Conservation (phyloP, 2,888 invertebrate species). For the Leptopilina syphax region DNA sequence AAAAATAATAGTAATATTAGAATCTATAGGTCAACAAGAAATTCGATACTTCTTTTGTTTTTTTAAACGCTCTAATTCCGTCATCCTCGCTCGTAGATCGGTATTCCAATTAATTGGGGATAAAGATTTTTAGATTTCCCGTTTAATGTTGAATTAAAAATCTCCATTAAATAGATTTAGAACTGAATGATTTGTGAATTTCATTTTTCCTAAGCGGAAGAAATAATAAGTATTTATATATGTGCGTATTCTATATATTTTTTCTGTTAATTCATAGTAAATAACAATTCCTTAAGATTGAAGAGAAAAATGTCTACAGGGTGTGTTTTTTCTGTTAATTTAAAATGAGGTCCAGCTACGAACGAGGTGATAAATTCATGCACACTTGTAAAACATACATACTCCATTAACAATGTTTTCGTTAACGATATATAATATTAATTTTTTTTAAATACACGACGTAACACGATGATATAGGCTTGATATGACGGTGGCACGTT, state of each 20-base stretch:
- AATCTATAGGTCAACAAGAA: conserved; percentile 67
- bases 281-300: conserved; percentile 23
- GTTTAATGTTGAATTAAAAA: neutral
- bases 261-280: neutral
- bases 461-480: conserved; percentile 76
- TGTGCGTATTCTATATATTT: conserved; percentile 24
- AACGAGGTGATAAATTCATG: conserved; percentile 42
- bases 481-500: conserved; percentile 74
- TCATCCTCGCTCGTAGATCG: conserved; percentile 40
- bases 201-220: too few relatives aligned
- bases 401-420: conserved; percentile 69
- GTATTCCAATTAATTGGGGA: neutral
- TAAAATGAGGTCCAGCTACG: neutral
- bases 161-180: neutral
- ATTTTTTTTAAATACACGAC: conserved; percentile 62
- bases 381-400: conserved; percentile 59
- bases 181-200: too few relatives aligned
- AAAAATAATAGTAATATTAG: conserved; percentile 50
- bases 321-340: neutral
- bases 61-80: neutral
- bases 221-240: neutral
- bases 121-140: too few relatives aligned
- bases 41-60: conserved; percentile 56
- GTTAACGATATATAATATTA: conserved; percentile 67
- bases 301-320: neutral